A percentile compares a stretch with the other conserved stretches of the same genome.
Conservation (phyloP, 2,888 invertebrate species). For the Lutraria lutraria region DNA sequence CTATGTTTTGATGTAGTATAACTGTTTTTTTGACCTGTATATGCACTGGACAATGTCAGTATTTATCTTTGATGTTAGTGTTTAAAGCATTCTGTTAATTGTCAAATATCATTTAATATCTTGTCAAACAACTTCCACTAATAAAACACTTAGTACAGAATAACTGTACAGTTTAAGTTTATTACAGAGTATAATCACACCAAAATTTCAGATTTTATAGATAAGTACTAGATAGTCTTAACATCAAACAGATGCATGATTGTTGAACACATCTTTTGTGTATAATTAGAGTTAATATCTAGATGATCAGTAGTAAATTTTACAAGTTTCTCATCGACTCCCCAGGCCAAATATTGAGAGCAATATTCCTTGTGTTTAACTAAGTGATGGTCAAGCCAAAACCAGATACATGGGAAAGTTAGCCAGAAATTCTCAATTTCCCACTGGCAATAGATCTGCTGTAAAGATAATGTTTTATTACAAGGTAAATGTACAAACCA, state of each 20-base stretch:
- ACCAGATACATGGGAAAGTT: slow-evolving; percentile 38
- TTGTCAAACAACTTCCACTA: not conserved
- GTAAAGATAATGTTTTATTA: slow-evolving; percentile 70
- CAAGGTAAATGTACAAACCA: slow-evolving; percentile 60
- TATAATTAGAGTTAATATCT: slow-evolving; percentile 36
- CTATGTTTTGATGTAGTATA: slow-evolving; percentile 9
- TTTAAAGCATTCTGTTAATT: not conserved
- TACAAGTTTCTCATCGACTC: slow-evolving; percentile 19
- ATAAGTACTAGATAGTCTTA: not conserved
- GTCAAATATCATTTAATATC: slow-evolving; percentile 19
- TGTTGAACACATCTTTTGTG: slow-evolving; percentile 24
- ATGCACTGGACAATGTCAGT: not conserved
- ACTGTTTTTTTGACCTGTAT: slow-evolving; percentile 1
- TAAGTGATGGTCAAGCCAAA: slow-evolving; percentile 16
- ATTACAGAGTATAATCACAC: not conserved
- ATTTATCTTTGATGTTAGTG: slow-evolving; percentile 3
- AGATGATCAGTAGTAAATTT: slow-evolving; percentile 29
- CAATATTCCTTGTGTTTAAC: slow-evolving; percentile 29
- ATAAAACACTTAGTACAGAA: slow-evolving; percentile 38
- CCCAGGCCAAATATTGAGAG: slow-evolving; percentile 4
- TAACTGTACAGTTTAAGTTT: slow-evolving; percentile 37
- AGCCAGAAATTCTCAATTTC: not conserved
- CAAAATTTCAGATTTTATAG: slow-evolving; percentile 1
- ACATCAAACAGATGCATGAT: slow-evolving; percentile 42
- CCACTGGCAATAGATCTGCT: slow-evolving; percentile 54